phyloP scores from a whole-genome alignment of 2,113 vertebrate species.

The Illadopsis cleaveri region DNA sequence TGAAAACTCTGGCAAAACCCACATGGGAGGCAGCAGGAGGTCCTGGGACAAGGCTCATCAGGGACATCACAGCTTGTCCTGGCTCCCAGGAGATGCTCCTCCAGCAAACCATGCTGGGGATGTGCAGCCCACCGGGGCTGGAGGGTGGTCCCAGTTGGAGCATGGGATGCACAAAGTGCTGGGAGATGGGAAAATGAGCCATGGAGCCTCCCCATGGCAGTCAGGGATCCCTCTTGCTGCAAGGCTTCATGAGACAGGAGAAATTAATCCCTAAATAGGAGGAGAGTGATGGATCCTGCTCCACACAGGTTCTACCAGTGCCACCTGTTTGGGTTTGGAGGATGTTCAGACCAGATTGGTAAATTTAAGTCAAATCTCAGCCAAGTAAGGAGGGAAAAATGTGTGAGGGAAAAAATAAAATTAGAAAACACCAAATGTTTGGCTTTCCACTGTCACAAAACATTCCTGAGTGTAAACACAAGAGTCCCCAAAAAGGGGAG shows the following conservation, averaged over 20 bases:
- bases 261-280: neutral
- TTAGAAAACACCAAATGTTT: neutral
- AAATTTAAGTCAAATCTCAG: neutral
- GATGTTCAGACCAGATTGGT: neutral
- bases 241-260: too few species aligned
- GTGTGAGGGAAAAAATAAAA: neutral
- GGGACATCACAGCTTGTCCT: neutral
- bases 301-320: neutral
- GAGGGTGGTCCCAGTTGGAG: neutral
- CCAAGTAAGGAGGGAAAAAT: neutral
- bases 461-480: neutral
- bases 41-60: fast-evolving
- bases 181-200: neutral
- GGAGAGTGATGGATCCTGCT: fast-evolving
- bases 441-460: neutral
- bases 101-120: neutral
- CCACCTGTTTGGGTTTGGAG: neutral
- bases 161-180: fast-evolving
- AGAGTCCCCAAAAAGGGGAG: neutral
- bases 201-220: neutral
- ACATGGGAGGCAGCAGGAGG: neutral
- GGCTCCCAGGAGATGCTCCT: neutral
- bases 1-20: neutral
- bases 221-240: neutral
- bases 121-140: fast-evolving